Evolutionary conservation across 2,888 invertebrate genomes (phyloP), one percentile per base, ranked within the genome.

Genomic region (Apamea crenata): DNA sequence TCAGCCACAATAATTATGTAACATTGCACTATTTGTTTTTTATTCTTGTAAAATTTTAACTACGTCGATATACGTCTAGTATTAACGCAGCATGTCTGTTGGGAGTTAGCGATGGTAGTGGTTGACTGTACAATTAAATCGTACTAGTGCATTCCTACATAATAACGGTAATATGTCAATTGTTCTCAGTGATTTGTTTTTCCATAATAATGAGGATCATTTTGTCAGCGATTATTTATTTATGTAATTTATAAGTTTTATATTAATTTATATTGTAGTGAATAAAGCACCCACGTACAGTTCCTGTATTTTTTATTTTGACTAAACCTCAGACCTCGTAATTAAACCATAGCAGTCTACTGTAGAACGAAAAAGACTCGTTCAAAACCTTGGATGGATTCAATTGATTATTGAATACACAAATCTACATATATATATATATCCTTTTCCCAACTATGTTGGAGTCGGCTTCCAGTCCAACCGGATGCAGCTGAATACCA

Each of bases 261-360:
- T 95, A 94, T 93, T 96, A 94, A 96, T 96, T 96, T 96, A 96
- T 96, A 95, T 92, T 93, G 91, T 95, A 95, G 93, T 93, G 88
- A 96, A 94, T 96, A 96, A 96, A 96, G 93, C 93, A 95, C 92
- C 91, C 90, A 88, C 92, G 90, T 91, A 91, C 89, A 91, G 87
- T 89, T 89, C 73, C 44, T 79, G 74, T 77, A 70, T 78, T 74
- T 78, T 88, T 89, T 77, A 83, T 84, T 88, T 83, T 32, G 3
- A 29, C 50, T 18, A 6, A 25, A 47, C 21, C 1, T 29, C 47
- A 4, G 18, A 56, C n/a, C 25, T 56, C n/a, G 4, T 18, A 12
- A 0, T n/a, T 56, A 36, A 12, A 7, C 21, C 36, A 21, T 2
- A 32, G 32, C 18, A 32, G 21, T 14, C 14, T 50, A 32, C 21